phyloP scores from a whole-genome alignment of 35 echinoderm and acorn worm genomes.

The Amphiura filiformis region DNA sequence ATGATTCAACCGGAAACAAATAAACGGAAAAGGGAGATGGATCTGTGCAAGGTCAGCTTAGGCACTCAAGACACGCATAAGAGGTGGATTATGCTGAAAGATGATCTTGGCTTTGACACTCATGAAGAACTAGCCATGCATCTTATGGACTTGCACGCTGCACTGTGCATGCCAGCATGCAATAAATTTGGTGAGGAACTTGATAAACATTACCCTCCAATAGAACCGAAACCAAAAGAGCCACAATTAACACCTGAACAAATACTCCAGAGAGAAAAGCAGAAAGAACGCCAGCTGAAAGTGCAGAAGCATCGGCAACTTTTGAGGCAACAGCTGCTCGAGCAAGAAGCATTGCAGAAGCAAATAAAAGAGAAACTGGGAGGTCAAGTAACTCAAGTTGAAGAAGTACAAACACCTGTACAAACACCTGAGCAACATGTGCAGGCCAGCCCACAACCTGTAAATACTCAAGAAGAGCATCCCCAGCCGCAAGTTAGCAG shows the following conservation, averaged over 20 bases:
- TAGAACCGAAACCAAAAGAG: background rate
- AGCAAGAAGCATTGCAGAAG: background rate
- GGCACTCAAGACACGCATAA: background rate
- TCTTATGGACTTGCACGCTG: background rate
- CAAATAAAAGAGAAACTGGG: background rate
- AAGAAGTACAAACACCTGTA: background rate
- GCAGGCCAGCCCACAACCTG: background rate
- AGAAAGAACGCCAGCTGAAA: background rate
- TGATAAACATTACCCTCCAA: background rate
- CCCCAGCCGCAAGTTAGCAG: background rate
- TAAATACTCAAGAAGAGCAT: background rate
- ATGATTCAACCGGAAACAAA: constrained; percentile 2
- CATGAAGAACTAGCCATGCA: constrained; percentile 3
- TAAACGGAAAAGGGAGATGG: background rate
- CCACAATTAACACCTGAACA: background rate
- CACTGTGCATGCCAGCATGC: background rate
- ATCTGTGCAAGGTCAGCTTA: background rate
- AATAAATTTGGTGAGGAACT: background rate
- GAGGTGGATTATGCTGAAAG: background rate
- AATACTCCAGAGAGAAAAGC: background rate
- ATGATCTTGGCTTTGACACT: background rate
- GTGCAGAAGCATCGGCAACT: background rate
- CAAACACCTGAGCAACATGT: background rate
- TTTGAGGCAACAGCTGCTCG: background rate
- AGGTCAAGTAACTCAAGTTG: background rate